phyloP scores from a whole-genome alignment of 2,113 vertebrate genomes.

The Uropsilus gracilis region DNA sequence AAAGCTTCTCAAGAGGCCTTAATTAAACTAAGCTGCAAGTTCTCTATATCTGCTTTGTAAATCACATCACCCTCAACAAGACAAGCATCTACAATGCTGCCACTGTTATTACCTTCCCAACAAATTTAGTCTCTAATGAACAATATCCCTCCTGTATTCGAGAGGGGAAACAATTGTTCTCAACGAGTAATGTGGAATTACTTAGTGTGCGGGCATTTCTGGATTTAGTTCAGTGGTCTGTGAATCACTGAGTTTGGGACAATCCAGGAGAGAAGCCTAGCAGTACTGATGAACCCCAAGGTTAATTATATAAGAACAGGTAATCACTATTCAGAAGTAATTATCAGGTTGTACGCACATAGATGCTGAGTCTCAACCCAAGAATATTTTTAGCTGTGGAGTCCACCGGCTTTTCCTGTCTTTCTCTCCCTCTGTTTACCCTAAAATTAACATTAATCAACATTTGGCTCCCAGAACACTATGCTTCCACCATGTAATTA shows the following conservation, averaged over 20 bases:
- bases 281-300: slow-evolving; percentile 61
- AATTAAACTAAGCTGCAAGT: slow-evolving; percentile 28
- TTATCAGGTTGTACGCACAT: slow-evolving; percentile 73
- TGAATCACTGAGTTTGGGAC: slow-evolving; percentile 39
- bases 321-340: slow-evolving; percentile 81
- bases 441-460: slow-evolving; percentile 86
- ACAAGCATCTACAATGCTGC: not conserved
- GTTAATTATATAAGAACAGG: slow-evolving; percentile 80
- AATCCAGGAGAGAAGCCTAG: slow-evolving; percentile 54
- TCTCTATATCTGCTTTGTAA: not conserved
- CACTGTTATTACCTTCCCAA: not conserved
- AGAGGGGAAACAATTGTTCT: not conserved
- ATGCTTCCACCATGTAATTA: slow-evolving; percentile 76
- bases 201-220: slow-evolving; percentile 21
- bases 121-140: not conserved
- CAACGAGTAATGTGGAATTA: not conserved
- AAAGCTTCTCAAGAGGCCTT: not conserved
- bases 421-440: slow-evolving; percentile 82
- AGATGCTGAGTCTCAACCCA: slow-evolving; percentile 72
- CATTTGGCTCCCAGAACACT: slow-evolving; percentile 70
- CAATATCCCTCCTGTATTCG: not conserved
- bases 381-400: slow-evolving; percentile 81
- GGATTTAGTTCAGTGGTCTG: slow-evolving; percentile 56
- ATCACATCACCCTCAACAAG: not conserved
- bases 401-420: slow-evolving; percentile 75